Conservation (phyloP, 2,888 invertebrate species). For the Andricus quercusramuli region DNA sequence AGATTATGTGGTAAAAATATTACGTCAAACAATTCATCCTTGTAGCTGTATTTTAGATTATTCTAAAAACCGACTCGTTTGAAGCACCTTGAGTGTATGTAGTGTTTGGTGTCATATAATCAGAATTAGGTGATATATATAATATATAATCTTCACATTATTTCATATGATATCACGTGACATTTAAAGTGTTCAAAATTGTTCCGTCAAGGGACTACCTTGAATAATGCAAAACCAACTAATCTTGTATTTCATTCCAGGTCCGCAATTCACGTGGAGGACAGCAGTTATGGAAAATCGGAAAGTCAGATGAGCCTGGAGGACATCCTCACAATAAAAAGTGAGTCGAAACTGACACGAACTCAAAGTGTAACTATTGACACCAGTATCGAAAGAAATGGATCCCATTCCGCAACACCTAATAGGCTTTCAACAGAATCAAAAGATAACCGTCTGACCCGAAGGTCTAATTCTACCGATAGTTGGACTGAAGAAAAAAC, state of each 20-base stretch:
- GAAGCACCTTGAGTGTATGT: too few species aligned
- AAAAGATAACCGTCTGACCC: constrained; percentile 24
- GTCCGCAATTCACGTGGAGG: constrained; percentile 72
- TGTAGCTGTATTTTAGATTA: too few species aligned
- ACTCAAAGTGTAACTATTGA: constrained; percentile 49
- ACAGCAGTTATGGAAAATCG: constrained; percentile 64
- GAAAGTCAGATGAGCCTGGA: constrained; percentile 73
- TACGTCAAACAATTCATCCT: too few species aligned
- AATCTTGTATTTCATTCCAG: constrained; percentile 48
- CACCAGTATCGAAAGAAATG: constrained; percentile 20
- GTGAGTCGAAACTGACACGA: constrained; percentile 56
- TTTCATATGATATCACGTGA: too few species aligned
- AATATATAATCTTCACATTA: too few species aligned
- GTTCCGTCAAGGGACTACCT: too few species aligned
- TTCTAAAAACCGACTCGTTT: too few species aligned
- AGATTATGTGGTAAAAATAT: too few species aligned
- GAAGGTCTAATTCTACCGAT: constrained; percentile 55
- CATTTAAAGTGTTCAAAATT: too few species aligned
- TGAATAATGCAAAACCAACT: not conserved
- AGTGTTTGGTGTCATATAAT: too few species aligned
- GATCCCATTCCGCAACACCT: constrained; percentile 33
- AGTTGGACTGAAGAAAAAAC: constrained; percentile 62
- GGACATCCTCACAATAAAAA: constrained; percentile 68
- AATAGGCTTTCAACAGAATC: constrained; percentile 25
- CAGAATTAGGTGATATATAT: too few species aligned